Percentiles rank a stretch among this genome's conserved stretches.
Evolutionary conservation across 2,113 vertebrate genomes (phyloP).

Genomic region (Ptilorrhoa leucosticta): DNA sequence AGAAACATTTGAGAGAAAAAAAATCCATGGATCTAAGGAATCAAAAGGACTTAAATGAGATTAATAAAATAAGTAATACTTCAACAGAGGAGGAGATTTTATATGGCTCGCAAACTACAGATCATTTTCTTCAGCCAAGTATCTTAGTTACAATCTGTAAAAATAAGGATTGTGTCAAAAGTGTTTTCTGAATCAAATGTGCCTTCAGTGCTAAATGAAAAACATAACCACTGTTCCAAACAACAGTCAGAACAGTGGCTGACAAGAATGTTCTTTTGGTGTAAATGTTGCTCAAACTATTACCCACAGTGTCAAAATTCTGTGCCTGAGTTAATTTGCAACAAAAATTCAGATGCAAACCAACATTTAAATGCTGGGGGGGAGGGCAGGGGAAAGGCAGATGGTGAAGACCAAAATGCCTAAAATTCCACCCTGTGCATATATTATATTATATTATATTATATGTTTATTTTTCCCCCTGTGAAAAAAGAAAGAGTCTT

Average conservation of each 20-base stretch:
- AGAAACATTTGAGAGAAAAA: conserved; percentile 29
- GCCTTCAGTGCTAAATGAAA: not conserved
- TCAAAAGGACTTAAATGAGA: conserved; percentile 34
- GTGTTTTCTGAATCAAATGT: not conserved
- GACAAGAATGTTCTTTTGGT: not conserved
- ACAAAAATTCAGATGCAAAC: not conserved
- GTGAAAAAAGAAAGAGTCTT: not conserved
- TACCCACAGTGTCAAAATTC: not conserved
- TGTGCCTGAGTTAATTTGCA: not conserved
- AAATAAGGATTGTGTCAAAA: not conserved
- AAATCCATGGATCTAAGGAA: conserved; percentile 43
- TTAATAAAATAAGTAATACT: not conserved
- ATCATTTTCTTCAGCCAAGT: not conserved
- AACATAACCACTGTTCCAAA: not conserved
- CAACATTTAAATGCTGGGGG: not conserved
- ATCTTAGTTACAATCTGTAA: not conserved
- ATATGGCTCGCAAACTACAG: not conserved
- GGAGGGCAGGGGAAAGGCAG: not conserved
- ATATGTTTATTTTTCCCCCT: not conserved
- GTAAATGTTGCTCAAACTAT: not conserved
- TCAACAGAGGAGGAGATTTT: not conserved
- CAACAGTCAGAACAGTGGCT: not conserved
- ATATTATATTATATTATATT: no score
- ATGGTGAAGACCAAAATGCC: not conserved
- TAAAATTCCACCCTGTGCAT: not conserved